These are phyloP conservation scores for Epizoanthus ramosus DNA, from an alignment of 92 coral and sea anemone species.

Conservation along the genomic window DNA sequence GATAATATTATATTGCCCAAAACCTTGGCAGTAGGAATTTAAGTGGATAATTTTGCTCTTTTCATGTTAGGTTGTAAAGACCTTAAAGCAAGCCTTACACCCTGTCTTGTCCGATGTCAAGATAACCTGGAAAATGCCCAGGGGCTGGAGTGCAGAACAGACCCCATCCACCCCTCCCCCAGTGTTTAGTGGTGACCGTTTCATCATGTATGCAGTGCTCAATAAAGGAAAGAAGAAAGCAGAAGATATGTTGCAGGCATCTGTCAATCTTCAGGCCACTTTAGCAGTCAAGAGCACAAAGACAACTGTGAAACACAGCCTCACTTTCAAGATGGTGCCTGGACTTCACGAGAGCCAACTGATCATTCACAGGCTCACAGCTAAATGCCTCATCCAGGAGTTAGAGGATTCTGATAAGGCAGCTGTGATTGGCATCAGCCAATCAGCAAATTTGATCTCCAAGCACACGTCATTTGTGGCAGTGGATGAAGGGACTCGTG, in stretches of 20 bases:
- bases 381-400: neutral
- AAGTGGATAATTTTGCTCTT: too few species aligned
- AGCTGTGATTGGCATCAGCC: neutral
- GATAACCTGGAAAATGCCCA: neutral
- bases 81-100: neutral
- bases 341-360: neutral
- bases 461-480: constrained; percentile 18
- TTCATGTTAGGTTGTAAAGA: neutral
- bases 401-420: neutral
- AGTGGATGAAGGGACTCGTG: neutral
- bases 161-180: constrained; percentile 15
- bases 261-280: neutral
- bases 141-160: constrained; percentile 11
- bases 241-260: neutral
- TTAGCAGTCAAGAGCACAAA: neutral
- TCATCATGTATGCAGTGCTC: constrained; percentile 3
- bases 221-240: neutral
- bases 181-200: constrained; percentile 9
- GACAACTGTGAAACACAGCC: neutral
- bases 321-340: neutral
- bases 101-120: neutral
- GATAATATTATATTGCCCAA: too few species aligned
- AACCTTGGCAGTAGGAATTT: too few species aligned
- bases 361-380: neutral
- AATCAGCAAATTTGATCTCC: constrained; percentile 6